Evolutionary conservation across 92 coral and sea anemone genomes (phyloP).

Genomic region (Micromussa lordhowensis): DNA sequence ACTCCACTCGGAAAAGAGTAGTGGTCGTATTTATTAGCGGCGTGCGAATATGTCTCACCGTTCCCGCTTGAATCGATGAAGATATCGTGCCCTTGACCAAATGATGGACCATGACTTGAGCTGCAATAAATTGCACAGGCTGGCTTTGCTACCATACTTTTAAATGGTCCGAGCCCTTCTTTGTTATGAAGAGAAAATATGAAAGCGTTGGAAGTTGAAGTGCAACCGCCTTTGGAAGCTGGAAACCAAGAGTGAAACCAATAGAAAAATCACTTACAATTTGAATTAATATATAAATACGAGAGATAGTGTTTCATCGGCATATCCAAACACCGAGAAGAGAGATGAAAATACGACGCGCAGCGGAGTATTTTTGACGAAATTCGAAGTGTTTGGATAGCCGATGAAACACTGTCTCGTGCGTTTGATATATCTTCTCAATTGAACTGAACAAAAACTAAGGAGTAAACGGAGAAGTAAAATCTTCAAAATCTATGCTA

Average conservation of each 20-base stretch:
- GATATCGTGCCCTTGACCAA: background rate
- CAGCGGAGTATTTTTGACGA: too few species aligned
- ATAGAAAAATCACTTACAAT: background rate
- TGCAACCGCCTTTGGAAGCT: background rate
- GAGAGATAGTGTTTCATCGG: too few species aligned
- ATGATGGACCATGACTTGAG: background rate
- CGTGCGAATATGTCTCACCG: background rate
- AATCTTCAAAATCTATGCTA: too few species aligned
- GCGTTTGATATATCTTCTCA: too few species aligned
- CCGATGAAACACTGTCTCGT: too few species aligned
- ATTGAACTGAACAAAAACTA: too few species aligned
- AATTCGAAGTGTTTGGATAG: too few species aligned
- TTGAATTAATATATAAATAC: too few species aligned
- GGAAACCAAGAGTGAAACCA: background rate
- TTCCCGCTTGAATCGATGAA: background rate
- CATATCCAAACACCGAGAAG: too few species aligned
- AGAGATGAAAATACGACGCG: too few species aligned
- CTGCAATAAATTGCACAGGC: background rate
- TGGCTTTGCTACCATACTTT: background rate
- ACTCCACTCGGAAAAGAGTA: slow-evolving; percentile 3
- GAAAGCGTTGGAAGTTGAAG: too few species aligned
- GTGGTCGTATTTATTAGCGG: background rate
- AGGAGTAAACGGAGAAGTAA: too few species aligned
- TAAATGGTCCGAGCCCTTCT: background rate
- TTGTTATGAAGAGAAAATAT: background rate